Conservation (phyloP, 2,797 vertebrate species). For the Rhodeus uyekii region DNA sequence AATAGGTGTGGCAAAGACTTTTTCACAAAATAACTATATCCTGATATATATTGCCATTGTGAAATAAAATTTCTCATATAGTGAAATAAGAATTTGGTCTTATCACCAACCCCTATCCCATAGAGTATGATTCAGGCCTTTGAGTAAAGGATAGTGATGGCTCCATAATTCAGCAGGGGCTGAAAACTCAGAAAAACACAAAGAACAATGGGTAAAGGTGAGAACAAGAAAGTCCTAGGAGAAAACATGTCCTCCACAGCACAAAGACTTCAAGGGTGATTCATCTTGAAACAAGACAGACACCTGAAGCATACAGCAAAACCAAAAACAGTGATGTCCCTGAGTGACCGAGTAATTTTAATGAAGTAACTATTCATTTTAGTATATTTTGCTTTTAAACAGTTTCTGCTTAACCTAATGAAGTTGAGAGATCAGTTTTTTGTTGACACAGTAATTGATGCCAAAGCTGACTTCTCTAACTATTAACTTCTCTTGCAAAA, state of each 20-base stretch:
- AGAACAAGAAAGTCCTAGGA: slow-evolving; percentile 21
- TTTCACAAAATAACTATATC: background rate
- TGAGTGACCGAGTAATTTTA: slow-evolving; percentile 4
- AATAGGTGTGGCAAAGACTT: too few relatives aligned
- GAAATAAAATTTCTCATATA: background rate
- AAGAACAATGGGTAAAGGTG: slow-evolving; percentile 11
- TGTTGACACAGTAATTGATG: background rate
- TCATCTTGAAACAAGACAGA: slow-evolving; percentile 14
- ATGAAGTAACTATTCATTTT: too few relatives aligned
- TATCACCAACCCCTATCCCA: background rate
- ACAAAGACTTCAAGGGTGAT: slow-evolving; percentile 17
- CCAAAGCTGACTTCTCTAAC: background rate
- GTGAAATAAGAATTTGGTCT: background rate
- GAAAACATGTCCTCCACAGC: slow-evolving; percentile 13
- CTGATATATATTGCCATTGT: background rate
- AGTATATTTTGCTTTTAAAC: too few relatives aligned
- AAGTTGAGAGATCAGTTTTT: background rate
- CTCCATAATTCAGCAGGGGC: background rate
- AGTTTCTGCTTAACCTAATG: background rate
- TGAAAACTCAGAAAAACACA: slow-evolving; percentile 1
- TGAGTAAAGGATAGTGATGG: background rate
- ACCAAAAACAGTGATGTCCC: background rate
- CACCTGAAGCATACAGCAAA: slow-evolving; percentile 3
- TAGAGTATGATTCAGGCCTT: background rate
- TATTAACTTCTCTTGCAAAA: background rate